Percentiles rank a stretch among this genome's conserved stretches.
These are phyloP conservation scores for Passerina amoena DNA, from an alignment of 2,113 vertebrate genomes.

Conservation along the genomic window DNA sequence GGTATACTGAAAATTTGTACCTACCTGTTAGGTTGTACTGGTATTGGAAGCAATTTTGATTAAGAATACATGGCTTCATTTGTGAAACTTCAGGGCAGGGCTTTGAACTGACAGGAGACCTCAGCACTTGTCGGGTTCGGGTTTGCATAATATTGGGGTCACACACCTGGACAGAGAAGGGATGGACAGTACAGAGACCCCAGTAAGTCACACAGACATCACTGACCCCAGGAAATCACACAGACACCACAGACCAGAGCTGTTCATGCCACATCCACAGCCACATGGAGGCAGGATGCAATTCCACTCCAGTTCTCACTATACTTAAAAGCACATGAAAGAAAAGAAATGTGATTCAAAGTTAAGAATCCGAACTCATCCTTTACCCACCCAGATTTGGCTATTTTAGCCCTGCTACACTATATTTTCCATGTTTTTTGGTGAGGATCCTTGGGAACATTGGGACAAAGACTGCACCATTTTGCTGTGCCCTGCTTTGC, in stretches of 20 bases:
- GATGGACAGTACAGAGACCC: background rate
- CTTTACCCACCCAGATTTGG: background rate
- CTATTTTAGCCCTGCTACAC: background rate
- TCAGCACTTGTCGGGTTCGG: constrained; percentile 84
- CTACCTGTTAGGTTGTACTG: constrained; percentile 89
- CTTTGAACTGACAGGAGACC: constrained; percentile 72
- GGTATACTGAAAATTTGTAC: background rate
- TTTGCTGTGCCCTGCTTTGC: background rate
- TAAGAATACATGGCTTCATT: constrained; percentile 84
- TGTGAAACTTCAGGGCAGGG: constrained; percentile 85
- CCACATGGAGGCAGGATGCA: fast-evolving
- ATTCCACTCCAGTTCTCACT: background rate
- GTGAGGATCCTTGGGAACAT: background rate
- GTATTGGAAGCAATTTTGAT: constrained; percentile 92
- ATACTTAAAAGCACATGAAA: background rate
- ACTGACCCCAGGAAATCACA: background rate
- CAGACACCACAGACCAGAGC: background rate
- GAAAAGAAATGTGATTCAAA: background rate
- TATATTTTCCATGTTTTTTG: background rate
- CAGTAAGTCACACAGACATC: background rate
- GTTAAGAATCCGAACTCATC: background rate
- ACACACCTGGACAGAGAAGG: constrained; percentile 76
- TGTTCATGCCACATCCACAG: fast-evolving
- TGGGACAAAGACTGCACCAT: fast-evolving
- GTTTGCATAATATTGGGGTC: constrained; percentile 77